Conservation (phyloP, 2,797 vertebrate species). For the Liasis olivaceus region DNA sequence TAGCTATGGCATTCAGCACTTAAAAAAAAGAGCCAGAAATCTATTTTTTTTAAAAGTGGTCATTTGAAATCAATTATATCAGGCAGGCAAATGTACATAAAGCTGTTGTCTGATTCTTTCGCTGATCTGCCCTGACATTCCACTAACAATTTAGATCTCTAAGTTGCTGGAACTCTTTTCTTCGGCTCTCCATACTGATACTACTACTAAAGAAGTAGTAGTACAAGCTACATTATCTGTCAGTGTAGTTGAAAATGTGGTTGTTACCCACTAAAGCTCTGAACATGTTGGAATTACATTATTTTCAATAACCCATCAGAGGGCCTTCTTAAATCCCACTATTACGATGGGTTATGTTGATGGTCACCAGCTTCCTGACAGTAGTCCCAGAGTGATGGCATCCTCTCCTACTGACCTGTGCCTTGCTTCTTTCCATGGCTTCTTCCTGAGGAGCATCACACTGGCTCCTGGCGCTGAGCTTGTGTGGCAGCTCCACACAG, state of each 20-base stretch:
- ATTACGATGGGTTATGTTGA: neutral
- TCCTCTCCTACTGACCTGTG: neutral
- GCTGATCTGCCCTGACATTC: neutral
- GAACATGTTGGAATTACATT: neutral
- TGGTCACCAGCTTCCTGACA: neutral
- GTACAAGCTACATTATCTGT: neutral
- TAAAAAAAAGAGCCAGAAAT: neutral
- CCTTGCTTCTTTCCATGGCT: neutral
- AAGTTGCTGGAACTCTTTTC: neutral
- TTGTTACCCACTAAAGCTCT: neutral
- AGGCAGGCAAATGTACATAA: neutral
- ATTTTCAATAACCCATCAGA: neutral
- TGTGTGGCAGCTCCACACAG: neutral
- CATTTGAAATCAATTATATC: neutral
- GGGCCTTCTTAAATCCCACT: neutral
- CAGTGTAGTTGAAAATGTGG: neutral
- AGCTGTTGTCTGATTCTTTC: neutral
- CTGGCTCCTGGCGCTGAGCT: neutral
- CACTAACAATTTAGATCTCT: neutral
- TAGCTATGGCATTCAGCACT: neutral
- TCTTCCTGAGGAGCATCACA: neutral
- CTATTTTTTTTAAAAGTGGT: no score
- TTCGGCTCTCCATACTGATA: neutral
- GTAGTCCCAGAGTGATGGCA: neutral
- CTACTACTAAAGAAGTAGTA: neutral